Base-by-base conservation (phyloP, 2,797 vertebrate genomes). In the Periparus ater region DNA sequence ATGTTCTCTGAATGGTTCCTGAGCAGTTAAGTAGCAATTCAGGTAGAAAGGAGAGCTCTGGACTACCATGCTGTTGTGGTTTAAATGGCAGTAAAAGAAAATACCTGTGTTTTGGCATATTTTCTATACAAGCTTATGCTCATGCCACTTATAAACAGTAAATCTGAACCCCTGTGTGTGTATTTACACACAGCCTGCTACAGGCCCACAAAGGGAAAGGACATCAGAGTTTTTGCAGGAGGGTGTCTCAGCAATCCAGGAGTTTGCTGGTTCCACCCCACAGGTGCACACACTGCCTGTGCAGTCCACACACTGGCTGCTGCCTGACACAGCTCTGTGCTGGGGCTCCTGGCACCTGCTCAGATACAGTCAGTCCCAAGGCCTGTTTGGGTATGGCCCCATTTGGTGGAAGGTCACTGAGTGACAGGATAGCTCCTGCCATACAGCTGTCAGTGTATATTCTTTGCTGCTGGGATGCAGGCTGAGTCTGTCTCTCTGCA, bases 281-380 rank as follows among this genome's bases (percentile, higher is more conserved):
- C 8, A 30, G 36, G n/a, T 17, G 32, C 6, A 3, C 14, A 3
- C 0, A 0, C n/a, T 79, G 32, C 50, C 62, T 2, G 0, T 36
- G 25, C 36, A 54, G 0, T 76, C 32, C 66, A 11, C 16, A 3
- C 0, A 0, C 47, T 51, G 6, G 42, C 27, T 47, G 34, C 61
- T 89, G 32, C 36, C 30, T 73, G 60, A 38, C 17, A n/a, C 50
- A 27, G 21, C 26, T 67, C 45, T 34, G 5, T 54, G 81, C 50
- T 85, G 57, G 8, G 51, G 30, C 17, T 80, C 15, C 50, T 68
- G 70, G n/a, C 20, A 54, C 11, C n/a, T 51, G 38, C 62, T 75
- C 23, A 55, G 20, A 11, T 54, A 5, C 14, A 12, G n/a, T 60
- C 58, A 71, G n/a, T 58, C 50, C 47, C 30, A 57, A 20, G 54